A percentile compares a stretch with the other conserved stretches of the same genome.
Evolutionary conservation across 92 coral and sea anemone species (phyloP).

Genomic region (Palythoa grandis): DNA sequence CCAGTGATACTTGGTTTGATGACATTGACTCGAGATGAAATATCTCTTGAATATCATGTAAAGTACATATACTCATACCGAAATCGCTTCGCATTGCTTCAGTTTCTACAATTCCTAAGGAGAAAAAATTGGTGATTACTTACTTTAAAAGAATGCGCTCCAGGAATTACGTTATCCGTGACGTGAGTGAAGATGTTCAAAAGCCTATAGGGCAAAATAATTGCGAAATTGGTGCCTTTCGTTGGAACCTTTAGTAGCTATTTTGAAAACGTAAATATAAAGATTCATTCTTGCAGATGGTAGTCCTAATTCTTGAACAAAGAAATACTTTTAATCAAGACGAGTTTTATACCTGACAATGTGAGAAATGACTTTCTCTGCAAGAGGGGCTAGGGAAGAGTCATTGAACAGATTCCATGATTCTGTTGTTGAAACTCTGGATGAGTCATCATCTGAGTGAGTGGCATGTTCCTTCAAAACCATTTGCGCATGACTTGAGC

Average conservation of each 20-base stretch:
- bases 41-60: too few relatives aligned
- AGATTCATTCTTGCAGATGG: too few relatives aligned
- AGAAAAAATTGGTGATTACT: neutral
- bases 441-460: conserved; percentile 66
- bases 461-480: conserved; percentile 58
- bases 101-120: too few relatives aligned
- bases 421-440: conserved; percentile 61
- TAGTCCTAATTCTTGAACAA: too few relatives aligned
- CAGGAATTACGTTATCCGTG: conserved; percentile 79
- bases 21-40: too few relatives aligned
- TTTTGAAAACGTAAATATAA: too few relatives aligned
- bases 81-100: too few relatives aligned
- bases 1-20: too few relatives aligned
- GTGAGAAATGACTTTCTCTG: conserved; percentile 83
- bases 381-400: conserved; percentile 77
- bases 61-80: too few relatives aligned
- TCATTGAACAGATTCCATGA: conserved; percentile 92
- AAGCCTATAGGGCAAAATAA: conserved; percentile 58
- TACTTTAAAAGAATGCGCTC: conserved; percentile 90
- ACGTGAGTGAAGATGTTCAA: conserved; percentile 87
- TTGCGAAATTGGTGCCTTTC: too few relatives aligned
- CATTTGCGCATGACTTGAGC: conserved; percentile 73
- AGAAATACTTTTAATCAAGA: neutral
- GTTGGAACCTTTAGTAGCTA: too few relatives aligned
- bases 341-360: conserved; percentile 66